Evolutionary conservation across 2,888 invertebrate species (phyloP), one percentile per base, ranked within the genome.

Genomic region (Scaptomyza polygonia): DNA sequence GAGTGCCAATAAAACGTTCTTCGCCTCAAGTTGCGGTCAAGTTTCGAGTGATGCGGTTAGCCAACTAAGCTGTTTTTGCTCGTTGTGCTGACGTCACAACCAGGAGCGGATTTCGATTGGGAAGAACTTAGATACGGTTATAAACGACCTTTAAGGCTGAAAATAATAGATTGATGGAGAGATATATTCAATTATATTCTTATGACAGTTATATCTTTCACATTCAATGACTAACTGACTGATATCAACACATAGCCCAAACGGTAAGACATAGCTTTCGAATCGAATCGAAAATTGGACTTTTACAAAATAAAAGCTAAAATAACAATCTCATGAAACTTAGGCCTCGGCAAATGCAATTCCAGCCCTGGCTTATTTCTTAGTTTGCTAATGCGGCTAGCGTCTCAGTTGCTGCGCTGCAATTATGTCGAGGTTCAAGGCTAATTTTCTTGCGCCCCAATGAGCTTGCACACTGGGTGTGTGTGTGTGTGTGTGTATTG

Each of bases 391-490:
- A 77, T 72, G 57, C 65, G 52, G 72, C 55, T 54, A 14, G 18
- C 44, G 47, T 21, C 36, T 30, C 8, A 36, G 62, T 49, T 14
- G 63, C 81, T 43, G 83, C 80, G 73, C 77, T 86, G 82, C 88
- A 82, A 82, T 82, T 82, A 82, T 82, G 83, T 79, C 61, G 67
- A 77, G 88, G 82, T 82, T 82, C 82, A 87, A 82, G 82, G 82
- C 88, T 86, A 87, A 82, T 87, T 86, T 86, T 70, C 86, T 69
- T 64, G 45, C 72, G 73, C 68, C 62, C 77, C 79, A 67, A 68
- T 68, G 82, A 61, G 52, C 67, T 25, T 25, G 9, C 16, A 39
- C 16, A 16, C 39, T 21, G 65, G 21, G 25, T 43, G 25, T 34
- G 59, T 45, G 42, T 47, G 27, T 48, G 27, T 45, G 42, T 55